These are phyloP conservation scores for Masnerella sp. DNA, from an alignment of 2,888 invertebrate species.

Conservation along the genomic window DNA sequence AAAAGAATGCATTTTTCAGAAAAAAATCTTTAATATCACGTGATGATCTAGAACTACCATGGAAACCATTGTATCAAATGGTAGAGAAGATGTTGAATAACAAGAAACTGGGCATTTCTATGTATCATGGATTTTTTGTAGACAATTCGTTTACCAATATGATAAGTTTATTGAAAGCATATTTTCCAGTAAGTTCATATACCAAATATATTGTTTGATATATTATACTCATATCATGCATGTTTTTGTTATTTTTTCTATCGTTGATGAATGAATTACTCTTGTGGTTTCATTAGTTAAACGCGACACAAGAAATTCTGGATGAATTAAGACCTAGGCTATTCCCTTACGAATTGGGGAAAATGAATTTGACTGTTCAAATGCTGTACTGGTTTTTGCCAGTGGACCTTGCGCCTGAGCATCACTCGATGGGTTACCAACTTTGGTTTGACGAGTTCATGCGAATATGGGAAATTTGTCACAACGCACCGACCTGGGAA, in stretches of 20 bases:
- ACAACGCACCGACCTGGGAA: conserved; percentile 85
- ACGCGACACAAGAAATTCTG: conserved; percentile 90
- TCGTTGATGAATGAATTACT: too few species aligned
- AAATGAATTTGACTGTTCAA: conserved; percentile 79
- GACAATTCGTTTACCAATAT: conserved; percentile 66
- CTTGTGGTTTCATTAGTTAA: conserved; percentile 79
- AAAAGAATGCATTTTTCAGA: conserved; percentile 78
- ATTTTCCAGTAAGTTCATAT: conserved; percentile 78
- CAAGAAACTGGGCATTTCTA: conserved; percentile 80
- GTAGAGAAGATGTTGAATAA: conserved; percentile 81
- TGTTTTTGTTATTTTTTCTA: too few species aligned
- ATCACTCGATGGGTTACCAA: conserved; percentile 83
- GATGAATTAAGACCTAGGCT: conserved; percentile 89
- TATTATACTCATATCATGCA: too few species aligned
- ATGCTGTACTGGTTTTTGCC: conserved; percentile 89
- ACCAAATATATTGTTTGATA: neutral
- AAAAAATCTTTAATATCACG: conserved; percentile 87
- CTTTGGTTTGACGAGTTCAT: conserved; percentile 90
- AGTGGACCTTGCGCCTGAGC: conserved; percentile 81
- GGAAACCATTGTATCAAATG: conserved; percentile 87
- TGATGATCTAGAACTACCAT: conserved; percentile 88
- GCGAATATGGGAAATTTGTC: conserved; percentile 87
- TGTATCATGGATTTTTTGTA: conserved; percentile 78
- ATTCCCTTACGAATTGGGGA: conserved; percentile 84
- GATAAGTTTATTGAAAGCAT: conserved; percentile 67